Percentiles rank a stretch among this genome's conserved stretches.
Conservation (phyloP, 2,888 invertebrate genomes). For the Xestobium rufovillosum region DNA sequence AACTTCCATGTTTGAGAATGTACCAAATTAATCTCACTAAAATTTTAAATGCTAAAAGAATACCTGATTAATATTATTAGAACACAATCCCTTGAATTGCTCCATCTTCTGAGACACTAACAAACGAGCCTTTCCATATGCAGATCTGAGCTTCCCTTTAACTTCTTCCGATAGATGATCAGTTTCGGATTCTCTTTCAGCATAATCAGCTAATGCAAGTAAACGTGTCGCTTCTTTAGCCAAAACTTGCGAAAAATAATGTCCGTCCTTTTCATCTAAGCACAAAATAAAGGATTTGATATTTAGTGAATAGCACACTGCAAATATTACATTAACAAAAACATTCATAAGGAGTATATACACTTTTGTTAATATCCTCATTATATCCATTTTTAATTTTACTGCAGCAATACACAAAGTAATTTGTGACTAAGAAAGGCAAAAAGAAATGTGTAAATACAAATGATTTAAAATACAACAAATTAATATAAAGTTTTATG, state of each 20-base stretch:
- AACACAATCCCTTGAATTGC: conserved; percentile 75
- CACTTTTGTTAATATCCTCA: no score
- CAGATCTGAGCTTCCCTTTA: conserved; percentile 75
- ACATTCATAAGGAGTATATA: no score
- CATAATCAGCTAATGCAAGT: conserved; percentile 57
- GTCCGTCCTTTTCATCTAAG: conserved; percentile 57
- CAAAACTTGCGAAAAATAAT: conserved; percentile 69
- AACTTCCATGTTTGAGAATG: no score
- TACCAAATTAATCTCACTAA: no score
- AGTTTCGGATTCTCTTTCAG: conserved; percentile 60
- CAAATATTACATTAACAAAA: not conserved
- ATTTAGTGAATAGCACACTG: no score
- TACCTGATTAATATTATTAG: conserved; percentile 41
- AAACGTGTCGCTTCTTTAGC: conserved; percentile 66
- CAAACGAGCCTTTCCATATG: conserved; percentile 85
- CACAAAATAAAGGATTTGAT: conserved; percentile 21
- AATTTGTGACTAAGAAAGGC: no score
- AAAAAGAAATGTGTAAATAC: no score
- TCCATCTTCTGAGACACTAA: conserved; percentile 89
- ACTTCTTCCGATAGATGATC: conserved; percentile 67
- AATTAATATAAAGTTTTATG: no score
- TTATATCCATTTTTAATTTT: no score
- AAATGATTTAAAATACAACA: no score
- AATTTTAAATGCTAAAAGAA: no score
- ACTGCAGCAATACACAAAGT: no score